Conservation (phyloP, 2,797 vertebrate species). For the Danio tinwini region DNA sequence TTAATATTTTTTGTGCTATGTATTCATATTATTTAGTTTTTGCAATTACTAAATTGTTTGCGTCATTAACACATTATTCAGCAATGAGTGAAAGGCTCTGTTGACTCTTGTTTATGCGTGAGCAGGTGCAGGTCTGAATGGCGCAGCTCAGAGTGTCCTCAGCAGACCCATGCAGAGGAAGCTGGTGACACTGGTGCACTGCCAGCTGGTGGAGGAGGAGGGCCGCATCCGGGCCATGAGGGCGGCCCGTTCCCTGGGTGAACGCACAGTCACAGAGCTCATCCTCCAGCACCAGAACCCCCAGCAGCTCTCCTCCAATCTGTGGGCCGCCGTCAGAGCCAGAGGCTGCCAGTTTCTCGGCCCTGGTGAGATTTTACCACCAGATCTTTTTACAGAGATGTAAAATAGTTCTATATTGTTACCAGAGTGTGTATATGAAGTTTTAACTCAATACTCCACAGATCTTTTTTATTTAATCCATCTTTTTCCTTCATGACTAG, state of each 20-base stretch:
- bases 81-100: not conserved
- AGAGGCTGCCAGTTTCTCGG: slow-evolving; percentile 98
- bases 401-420: no score
- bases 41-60: not conserved
- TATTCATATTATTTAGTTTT: not conserved
- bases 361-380: slow-evolving; percentile 81
- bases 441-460: no score
- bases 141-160: slow-evolving; percentile 93
- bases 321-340: slow-evolving; percentile 97
- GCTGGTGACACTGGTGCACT: slow-evolving; percentile 84
- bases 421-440: no score
- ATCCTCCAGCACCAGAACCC: slow-evolving; percentile 99
- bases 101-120: not conserved
- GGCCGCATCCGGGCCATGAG: slow-evolving; percentile 97
- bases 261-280: slow-evolving; percentile 97
- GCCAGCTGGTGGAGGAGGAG: slow-evolving; percentile 98
- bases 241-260: slow-evolving; percentile 94
- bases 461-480: no score
- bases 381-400: no score
- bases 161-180: slow-evolving; percentile 99
- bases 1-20: no score
- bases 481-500: no score
- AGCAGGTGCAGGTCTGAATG: slow-evolving; percentile 91
- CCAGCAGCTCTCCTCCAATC: slow-evolving; percentile 97
- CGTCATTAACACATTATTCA: not conserved